Evolutionary conservation across 1,140 invertebrate species (phyloP).

Genomic region (Metaphire vulgaris): DNA sequence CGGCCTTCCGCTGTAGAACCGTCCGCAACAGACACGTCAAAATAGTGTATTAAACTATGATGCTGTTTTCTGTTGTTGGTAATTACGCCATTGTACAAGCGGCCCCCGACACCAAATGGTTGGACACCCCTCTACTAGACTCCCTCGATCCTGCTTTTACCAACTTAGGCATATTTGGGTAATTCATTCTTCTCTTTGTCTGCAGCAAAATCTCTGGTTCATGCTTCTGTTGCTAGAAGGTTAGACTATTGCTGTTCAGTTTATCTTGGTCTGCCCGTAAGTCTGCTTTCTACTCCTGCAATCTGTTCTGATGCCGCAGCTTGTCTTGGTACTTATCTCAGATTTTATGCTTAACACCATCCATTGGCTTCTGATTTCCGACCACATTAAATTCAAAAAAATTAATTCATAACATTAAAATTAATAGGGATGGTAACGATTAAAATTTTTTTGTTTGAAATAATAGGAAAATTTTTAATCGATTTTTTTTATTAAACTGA

Average conservation of each 20-base stretch:
- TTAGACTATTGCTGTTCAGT: neutral
- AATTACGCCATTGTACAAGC: neutral
- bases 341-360: neutral
- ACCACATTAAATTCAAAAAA: neutral
- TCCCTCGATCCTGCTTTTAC: neutral
- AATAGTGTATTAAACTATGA: neutral
- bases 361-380: neutral
- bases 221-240: neutral
- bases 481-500: neutral
- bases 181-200: neutral
- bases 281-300: neutral
- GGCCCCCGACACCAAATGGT: too few relatives aligned
- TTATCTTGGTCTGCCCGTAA: neutral
- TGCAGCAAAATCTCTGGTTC: neutral
- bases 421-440: neutral
- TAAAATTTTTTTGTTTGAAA: neutral
- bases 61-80: neutral
- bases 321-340: neutral
- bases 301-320: neutral
- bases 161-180: neutral
- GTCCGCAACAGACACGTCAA: too few relatives aligned
- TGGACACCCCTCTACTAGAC: too few relatives aligned
- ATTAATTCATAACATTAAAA: neutral
- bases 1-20: too few relatives aligned
- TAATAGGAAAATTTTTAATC: neutral